Conservation (phyloP, 1,140 invertebrate genomes). For the Dendroctonus ponderosae region DNA sequence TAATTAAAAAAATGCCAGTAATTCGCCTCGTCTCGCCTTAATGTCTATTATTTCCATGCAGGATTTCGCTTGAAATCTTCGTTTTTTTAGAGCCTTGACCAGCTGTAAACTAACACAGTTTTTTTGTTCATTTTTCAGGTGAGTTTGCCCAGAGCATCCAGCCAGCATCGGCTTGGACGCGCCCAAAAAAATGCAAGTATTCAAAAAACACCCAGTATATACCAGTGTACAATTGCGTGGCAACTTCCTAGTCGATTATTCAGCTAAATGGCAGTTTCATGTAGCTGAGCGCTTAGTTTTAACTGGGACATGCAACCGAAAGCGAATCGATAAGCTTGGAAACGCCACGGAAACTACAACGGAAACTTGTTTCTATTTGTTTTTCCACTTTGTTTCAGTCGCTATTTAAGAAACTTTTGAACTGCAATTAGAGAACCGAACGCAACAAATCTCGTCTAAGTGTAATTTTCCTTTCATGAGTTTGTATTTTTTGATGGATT, state of each 20-base stretch:
- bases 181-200: too few relatives aligned
- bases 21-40: constrained; percentile 6
- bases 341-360: neutral
- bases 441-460: too few relatives aligned
- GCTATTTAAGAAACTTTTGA: too few relatives aligned
- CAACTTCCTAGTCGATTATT: neutral
- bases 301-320: constrained; percentile 5
- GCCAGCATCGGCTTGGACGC: too few relatives aligned
- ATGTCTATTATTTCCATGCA: constrained; percentile 9
- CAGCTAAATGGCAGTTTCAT: constrained; percentile 3
- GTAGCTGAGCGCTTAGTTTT: neutral
- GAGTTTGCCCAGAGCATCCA: neutral
- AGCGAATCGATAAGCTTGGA: constrained; percentile 1
- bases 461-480: too few relatives aligned
- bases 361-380: too few relatives aligned
- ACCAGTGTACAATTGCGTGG: neutral
- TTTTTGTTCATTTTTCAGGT: constrained; percentile 18
- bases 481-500: too few relatives aligned
- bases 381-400: too few relatives aligned
- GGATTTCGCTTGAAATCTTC: neutral
- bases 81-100: too few relatives aligned
- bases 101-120: neutral
- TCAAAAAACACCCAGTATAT: too few relatives aligned
- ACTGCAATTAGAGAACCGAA: too few relatives aligned
- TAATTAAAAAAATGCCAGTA: constrained; percentile 22